These are phyloP conservation scores for Leptocoma aspasia DNA, from an alignment of 2,113 vertebrate species.

Conservation along the genomic window DNA sequence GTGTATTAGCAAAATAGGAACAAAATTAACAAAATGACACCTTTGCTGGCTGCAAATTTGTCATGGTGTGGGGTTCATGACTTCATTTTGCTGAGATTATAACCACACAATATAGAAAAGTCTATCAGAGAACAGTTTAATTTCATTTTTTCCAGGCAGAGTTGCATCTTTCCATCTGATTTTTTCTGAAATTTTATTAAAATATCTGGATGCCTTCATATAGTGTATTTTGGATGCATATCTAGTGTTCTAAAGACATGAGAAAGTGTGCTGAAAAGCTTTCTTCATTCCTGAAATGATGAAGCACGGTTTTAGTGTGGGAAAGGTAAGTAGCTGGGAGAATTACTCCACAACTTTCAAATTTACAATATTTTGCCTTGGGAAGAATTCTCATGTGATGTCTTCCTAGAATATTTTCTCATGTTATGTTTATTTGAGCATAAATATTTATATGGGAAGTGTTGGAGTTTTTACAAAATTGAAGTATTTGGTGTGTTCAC, in stretches of 20 bases:
- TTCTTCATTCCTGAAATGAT: neutral
- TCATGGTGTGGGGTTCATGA: neutral
- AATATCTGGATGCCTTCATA: neutral
- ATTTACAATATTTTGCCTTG: neutral
- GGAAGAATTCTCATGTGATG: neutral
- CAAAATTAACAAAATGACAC: neutral
- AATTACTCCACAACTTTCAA: neutral
- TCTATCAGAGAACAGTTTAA: neutral
- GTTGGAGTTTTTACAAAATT: neutral
- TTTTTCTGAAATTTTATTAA: neutral
- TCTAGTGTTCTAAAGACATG: neutral
- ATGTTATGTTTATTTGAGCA: neutral
- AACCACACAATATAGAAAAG: neutral
- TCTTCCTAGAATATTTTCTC: neutral
- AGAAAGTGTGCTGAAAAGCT: neutral
- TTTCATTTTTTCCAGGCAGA: neutral
- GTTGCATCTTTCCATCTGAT: neutral
- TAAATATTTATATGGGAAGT: neutral
- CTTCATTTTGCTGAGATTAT: neutral
- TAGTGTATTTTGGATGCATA: neutral
- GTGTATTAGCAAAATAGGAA: neutral
- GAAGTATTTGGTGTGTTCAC: neutral
- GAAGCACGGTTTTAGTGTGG: neutral
- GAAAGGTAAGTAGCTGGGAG: neutral
- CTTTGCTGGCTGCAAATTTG: neutral